Evolutionary conservation across 1,140 invertebrate species (phyloP), one percentile per base, ranked within the genome.

Genomic region (Heliconius melpomene): DNA sequence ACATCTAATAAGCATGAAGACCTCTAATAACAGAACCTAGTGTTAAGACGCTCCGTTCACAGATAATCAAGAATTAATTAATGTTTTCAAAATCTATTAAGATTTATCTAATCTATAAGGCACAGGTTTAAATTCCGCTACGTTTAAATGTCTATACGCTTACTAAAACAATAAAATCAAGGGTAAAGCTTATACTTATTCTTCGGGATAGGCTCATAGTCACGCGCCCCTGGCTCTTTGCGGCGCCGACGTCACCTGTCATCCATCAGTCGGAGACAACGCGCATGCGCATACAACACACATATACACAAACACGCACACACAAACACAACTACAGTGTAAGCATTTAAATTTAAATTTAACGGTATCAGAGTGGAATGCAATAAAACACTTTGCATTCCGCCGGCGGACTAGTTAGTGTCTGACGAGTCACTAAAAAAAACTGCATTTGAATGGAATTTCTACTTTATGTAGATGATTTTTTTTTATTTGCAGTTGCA

Each of bases 181-280:
- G 40, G 11, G 16, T 46, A 16, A 46, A 46, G 40, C 5, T 46
- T 16, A 46, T 1, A 46, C 1, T 1, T 1, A 16, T 46, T 13
- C 13, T 46, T 1, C 3, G 16, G 40, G 3, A 46, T 46, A 46
- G 13, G 40, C 16, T 9, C 11, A 11, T n/a, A 66, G 23, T 66
- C 8, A 72, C 72, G 80, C 80, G 60, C 11, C 80, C 80, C 82
- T 82, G 80, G 20, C 38, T 73, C 89, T 90, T 89, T 91, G 90
- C 85, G 89, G 89, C 90, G 92, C 93, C 91, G 92, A 88, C 89
- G 89, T 93, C 93, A 94, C 75, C 91, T 94, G 93, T 93, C 93
- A 93, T 89, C 90, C 93, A 91, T 93, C 93, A 92, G 92, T 93
- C 93, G 83, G 87, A 82, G 89, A 87, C 88, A 82, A 92, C 90